phyloP scores from a whole-genome alignment of 1,140 invertebrate species.

The Vanessa atalanta region DNA sequence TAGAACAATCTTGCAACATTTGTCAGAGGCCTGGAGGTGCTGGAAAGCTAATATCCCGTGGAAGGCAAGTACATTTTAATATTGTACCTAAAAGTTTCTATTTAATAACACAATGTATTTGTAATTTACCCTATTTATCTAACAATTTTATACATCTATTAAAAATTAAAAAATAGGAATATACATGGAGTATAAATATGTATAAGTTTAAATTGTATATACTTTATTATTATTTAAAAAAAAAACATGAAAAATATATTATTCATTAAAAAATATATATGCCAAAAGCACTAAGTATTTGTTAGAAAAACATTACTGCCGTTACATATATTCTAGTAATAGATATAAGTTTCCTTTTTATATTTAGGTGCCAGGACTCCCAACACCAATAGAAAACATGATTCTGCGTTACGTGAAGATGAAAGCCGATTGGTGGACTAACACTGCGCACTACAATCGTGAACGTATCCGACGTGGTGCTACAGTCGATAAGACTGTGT shows the following conservation, averaged over 20 bases:
- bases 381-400: slow-evolving; percentile 99
- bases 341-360: neutral
- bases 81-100: neutral
- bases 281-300: no score
- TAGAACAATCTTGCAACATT: slow-evolving; percentile 98
- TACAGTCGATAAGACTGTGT: slow-evolving; percentile 99
- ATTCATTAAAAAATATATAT: no score
- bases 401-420: slow-evolving; percentile 99
- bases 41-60: slow-evolving; percentile 99
- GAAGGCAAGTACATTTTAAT: slow-evolving; percentile 87
- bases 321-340: neutral
- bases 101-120: no score
- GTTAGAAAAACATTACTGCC: no score
- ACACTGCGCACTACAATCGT: slow-evolving; percentile 99
- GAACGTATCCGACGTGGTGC: slow-evolving; percentile 96
- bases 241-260: no score
- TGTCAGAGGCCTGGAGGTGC: slow-evolving; percentile 99
- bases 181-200: no score
- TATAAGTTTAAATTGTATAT: no score
- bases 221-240: no score
- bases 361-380: slow-evolving; percentile 93
- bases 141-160: no score
- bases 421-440: slow-evolving; percentile 99
- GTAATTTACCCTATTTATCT: no score
- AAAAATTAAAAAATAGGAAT: no score